These are phyloP conservation scores for Calameuta filiformis DNA, from an alignment of 2,888 invertebrate species.

Conservation along the genomic window DNA sequence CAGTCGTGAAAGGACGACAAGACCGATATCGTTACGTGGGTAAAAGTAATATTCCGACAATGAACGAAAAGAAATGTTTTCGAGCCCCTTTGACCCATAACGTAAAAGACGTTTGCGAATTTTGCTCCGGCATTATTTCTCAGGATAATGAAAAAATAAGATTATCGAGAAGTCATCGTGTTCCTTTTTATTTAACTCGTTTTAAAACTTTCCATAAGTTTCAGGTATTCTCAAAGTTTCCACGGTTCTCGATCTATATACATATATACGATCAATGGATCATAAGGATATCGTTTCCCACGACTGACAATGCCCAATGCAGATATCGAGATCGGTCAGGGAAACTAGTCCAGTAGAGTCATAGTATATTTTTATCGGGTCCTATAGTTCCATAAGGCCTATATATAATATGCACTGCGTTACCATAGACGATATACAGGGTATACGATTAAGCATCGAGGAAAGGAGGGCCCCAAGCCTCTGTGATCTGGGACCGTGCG, in stretches of 20 bases:
- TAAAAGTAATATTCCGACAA: not conserved
- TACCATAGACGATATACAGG: conserved; percentile 35
- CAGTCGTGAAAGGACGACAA: not conserved
- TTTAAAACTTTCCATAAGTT: not conserved
- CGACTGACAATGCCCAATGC: conserved; percentile 3
- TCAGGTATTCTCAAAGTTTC: too few species aligned
- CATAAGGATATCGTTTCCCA: not conserved
- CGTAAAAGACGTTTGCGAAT: not conserved
- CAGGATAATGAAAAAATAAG: too few species aligned
- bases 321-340: conserved; percentile 51
- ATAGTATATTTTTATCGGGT: conserved; percentile 16
- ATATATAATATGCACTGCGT: conserved; percentile 32
- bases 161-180: too few species aligned
- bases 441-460: conserved; percentile 14
- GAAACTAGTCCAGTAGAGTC: conserved; percentile 48
- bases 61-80: not conserved
- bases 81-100: not conserved
- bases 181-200: too few species aligned
- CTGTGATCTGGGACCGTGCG: conserved; percentile 39
- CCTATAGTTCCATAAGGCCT: conserved; percentile 31
- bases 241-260: not conserved
- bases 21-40: not conserved
- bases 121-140: not conserved
- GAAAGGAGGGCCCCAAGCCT: conserved; percentile 27
- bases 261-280: not conserved